A percentile compares a stretch with the other conserved stretches of the same genome.
phyloP scores from a whole-genome alignment of 2,113 vertebrate genomes.

The Antigone vipio region DNA sequence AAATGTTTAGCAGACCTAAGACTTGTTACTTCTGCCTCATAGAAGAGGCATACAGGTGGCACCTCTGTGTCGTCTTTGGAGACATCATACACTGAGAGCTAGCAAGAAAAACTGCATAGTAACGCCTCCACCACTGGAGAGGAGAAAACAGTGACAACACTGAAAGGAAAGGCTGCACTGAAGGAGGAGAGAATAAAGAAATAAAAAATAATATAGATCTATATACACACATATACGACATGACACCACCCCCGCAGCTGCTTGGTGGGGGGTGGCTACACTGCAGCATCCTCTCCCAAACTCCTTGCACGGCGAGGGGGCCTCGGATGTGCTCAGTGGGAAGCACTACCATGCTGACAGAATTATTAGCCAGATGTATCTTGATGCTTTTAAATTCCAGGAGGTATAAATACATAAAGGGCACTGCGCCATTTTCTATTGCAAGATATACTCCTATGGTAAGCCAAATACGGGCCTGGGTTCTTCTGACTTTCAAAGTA shows the following conservation, averaged over 20 bases:
- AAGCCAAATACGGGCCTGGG: not conserved
- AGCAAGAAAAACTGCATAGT: not conserved
- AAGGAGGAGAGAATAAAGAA: not conserved
- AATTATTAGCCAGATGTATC: not conserved
- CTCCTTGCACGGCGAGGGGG: fast-evolving
- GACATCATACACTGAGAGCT: not conserved
- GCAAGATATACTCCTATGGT: not conserved
- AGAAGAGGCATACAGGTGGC: not conserved
- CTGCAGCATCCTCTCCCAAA: not conserved
- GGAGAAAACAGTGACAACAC: not conserved
- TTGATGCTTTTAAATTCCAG: not conserved
- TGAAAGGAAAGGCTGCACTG: not conserved
- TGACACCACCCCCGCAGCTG: not conserved
- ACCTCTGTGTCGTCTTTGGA: not conserved
- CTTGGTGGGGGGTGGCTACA: not conserved
- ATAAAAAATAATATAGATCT: too few species aligned
- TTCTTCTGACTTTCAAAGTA: not conserved
- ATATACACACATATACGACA: not conserved
- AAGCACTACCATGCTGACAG: not conserved
- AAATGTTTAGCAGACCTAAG: not conserved
- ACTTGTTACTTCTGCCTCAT: not conserved
- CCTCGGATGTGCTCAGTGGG: not conserved
- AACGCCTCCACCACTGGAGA: fast-evolving
- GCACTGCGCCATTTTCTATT: not conserved
- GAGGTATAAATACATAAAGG: not conserved